These are phyloP conservation scores for Polypterus bichir DNA, from an alignment of 2,113 vertebrate genomes.

Conservation along the genomic window DNA sequence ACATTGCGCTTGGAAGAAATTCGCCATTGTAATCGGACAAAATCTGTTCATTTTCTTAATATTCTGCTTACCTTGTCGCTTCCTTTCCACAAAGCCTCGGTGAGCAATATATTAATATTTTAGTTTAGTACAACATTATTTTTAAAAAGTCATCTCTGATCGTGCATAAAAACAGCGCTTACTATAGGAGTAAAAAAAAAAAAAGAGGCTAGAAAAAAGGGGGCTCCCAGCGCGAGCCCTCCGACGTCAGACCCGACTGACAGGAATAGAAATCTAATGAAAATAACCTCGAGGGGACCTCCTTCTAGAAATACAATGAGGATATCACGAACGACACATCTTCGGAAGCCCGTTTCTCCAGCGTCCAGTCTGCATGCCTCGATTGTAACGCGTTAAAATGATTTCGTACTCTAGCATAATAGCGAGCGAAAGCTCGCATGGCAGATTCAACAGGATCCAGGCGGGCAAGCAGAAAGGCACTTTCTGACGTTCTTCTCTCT, in stretches of 20 bases:
- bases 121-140: no score
- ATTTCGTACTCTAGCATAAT: slow-evolving; percentile 3
- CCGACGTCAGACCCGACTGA: slow-evolving; percentile 30
- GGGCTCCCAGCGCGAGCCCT: slow-evolving; percentile 28
- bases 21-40: slow-evolving; percentile 1
- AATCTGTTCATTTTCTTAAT: slow-evolving; percentile 3
- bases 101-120: no score
- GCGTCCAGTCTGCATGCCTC: slow-evolving; percentile 19
- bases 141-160: slow-evolving; percentile 28
- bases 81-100: slow-evolving; percentile 15
- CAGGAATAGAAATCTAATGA: slow-evolving; percentile 16
- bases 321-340: slow-evolving; percentile 19
- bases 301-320: slow-evolving; percentile 20
- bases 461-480: background rate
- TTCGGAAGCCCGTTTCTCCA: slow-evolving; percentile 10
- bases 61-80: slow-evolving; percentile 54
- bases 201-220: slow-evolving; percentile 28
- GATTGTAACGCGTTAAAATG: slow-evolving; percentile 1
- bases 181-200: slow-evolving; percentile 35
- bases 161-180: slow-evolving; percentile 37
- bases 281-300: slow-evolving; percentile 24
- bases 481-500: no score
- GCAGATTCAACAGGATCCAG: slow-evolving; percentile 42
- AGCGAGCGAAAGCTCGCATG: slow-evolving; percentile 6
- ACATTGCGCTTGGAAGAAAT: no score